Evolutionary conservation across 2,797 vertebrate genomes (phyloP).

Genomic region (Strix occidentalis): DNA sequence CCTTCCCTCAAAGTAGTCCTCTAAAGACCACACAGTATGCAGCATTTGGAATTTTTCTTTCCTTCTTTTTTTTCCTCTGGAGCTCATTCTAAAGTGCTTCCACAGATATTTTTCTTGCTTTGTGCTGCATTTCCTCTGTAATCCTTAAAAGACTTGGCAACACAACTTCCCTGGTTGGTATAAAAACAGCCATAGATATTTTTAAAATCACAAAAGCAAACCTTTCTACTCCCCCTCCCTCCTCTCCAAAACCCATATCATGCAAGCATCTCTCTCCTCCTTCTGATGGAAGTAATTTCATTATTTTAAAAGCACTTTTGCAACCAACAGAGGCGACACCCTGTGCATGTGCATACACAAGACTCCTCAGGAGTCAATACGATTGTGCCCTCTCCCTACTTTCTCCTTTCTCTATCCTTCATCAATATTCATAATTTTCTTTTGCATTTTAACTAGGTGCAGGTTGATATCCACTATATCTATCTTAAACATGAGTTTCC

Average conservation of each 20-base stretch:
- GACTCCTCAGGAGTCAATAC: neutral
- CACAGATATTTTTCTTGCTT: conserved; percentile 57
- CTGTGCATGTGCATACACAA: neutral
- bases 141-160: conserved; percentile 52
- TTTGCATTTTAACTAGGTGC: neutral
- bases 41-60: neutral
- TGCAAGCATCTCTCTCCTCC: conserved; percentile 42
- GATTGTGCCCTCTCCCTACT: neutral
- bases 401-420: conserved; percentile 18
- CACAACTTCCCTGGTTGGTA: conserved; percentile 16
- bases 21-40: conserved; percentile 8
- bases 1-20: neutral
- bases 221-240: neutral
- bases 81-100: conserved; percentile 50
- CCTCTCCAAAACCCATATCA: conserved; percentile 36
- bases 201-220: conserved; percentile 43
- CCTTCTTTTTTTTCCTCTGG: neutral
- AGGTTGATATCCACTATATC: neutral
- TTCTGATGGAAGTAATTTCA: conserved; percentile 69
- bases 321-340: conserved; percentile 27
- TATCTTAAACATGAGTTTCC: neutral
- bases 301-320: conserved; percentile 70
- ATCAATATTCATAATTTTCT: neutral
- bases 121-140: conserved; percentile 35
- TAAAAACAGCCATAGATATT: conserved; percentile 55